A percentile compares a stretch with the other conserved stretches of the same genome.
Conservation (phyloP, 2,113 vertebrate species). For the Erpornis zantholeuca region DNA sequence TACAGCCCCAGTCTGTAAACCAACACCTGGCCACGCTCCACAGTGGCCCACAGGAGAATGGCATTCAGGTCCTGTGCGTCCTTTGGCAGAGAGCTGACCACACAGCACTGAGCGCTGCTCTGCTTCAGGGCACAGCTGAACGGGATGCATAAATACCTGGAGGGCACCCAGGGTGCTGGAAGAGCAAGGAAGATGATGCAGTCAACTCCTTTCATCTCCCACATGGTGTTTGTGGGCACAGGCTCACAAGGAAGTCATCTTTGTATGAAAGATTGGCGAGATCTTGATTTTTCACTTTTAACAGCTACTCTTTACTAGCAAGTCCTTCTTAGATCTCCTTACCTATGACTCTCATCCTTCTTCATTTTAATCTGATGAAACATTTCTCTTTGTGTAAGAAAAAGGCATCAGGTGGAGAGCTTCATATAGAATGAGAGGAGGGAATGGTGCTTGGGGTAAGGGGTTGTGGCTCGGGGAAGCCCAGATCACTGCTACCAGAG, state of each 20-base stretch:
- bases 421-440: not conserved
- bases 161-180: not conserved
- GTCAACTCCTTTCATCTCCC: not conserved
- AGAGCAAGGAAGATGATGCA: not conserved
- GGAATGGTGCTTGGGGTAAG: not conserved
- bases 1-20: not conserved
- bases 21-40: not conserved
- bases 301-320: not conserved
- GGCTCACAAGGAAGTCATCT: not conserved
- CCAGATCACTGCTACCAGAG: not conserved
- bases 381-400: not conserved
- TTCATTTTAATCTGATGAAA: constrained; percentile 12
- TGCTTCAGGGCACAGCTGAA: not conserved
- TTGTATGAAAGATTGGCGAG: not conserved
- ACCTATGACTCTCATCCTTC: not conserved
- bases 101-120: fast-evolving
- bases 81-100: not conserved
- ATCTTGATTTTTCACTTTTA: not conserved
- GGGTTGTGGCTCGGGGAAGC: not conserved
- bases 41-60: not conserved
- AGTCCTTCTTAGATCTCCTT: constrained; percentile 1
- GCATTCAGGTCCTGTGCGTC: fast-evolving
- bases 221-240: fast-evolving
- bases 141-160: not conserved
- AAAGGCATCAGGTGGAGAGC: not conserved